A percentile compares a stretch with the other conserved stretches of the same genome.
phyloP scores from a whole-genome alignment of 2,113 vertebrate species.

The Riparia riparia region DNA sequence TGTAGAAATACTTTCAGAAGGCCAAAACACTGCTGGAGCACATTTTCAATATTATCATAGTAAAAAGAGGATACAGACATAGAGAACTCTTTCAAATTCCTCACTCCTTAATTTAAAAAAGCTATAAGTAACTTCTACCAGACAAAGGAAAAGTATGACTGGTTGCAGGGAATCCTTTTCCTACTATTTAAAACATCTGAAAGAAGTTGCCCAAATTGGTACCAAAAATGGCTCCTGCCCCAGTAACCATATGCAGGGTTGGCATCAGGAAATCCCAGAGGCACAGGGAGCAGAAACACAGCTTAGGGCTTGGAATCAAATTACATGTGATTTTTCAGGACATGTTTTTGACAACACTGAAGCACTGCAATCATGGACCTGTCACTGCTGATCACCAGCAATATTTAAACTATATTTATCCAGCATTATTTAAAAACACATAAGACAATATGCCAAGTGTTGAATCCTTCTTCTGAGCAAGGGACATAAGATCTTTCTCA shows the following conservation, averaged over 20 bases:
- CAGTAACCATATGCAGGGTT: not conserved
- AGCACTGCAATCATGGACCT: not conserved
- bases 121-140: not conserved
- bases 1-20: not conserved
- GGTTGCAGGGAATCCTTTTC: not conserved
- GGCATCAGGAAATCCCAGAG: not conserved
- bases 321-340: not conserved
- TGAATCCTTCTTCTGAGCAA: not conserved
- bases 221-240: not conserved
- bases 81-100: not conserved
- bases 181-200: not conserved
- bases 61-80: not conserved
- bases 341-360: not conserved
- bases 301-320: not conserved
- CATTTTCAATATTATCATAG: not conserved
- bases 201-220: not conserved
- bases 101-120: not conserved
- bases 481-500: not conserved
- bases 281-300: accelerated
- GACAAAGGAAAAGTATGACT: not conserved
- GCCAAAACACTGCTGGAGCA: not conserved
- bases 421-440: not conserved
- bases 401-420: not conserved
- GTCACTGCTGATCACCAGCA: not conserved
- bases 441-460: not conserved